phyloP scores from a whole-genome alignment of 1,140 invertebrate species.

The Stratiolaelaps scimitus region DNA sequence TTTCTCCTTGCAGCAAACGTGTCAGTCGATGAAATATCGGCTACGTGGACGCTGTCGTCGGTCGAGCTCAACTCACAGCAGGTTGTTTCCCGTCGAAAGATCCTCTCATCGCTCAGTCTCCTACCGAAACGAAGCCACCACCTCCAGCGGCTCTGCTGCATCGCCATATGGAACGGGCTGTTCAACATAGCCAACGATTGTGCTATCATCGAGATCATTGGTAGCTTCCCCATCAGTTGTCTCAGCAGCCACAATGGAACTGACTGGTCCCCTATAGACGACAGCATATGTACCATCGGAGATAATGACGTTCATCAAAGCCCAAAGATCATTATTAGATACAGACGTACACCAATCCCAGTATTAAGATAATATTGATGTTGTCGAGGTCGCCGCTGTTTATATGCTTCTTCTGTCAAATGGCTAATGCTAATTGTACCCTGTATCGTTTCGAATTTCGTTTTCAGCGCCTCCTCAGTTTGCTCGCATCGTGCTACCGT shows the following conservation, averaged over 20 bases:
- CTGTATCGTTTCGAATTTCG: neutral
- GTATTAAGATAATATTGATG: too few relatives aligned
- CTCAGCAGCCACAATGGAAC: neutral
- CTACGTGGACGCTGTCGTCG: constrained; percentile 9
- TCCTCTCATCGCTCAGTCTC: constrained; percentile 2
- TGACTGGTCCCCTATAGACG: neutral
- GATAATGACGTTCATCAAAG: too few relatives aligned
- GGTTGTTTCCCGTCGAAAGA: constrained; percentile 1
- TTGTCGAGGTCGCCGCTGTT: too few relatives aligned
- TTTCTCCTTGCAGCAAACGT: neutral
- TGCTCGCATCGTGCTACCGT: neutral
- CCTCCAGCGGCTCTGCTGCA: constrained; percentile 16
- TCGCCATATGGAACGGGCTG: constrained; percentile 1
- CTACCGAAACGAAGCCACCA: constrained; percentile 23
- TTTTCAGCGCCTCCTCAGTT: constrained; percentile 18
- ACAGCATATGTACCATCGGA: too few relatives aligned
- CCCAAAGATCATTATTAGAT: too few relatives aligned
- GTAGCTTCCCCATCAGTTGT: neutral
- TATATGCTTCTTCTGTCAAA: too few relatives aligned
- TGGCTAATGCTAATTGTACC: too few relatives aligned
- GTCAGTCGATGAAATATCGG: neutral
- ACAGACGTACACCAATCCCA: too few relatives aligned
- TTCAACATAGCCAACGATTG: constrained; percentile 17
- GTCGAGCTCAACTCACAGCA: neutral
- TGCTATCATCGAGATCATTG: constrained; percentile 10